Evolutionary conservation across 2,797 vertebrate species (phyloP).

Genomic region (Pteropus rufus): DNA sequence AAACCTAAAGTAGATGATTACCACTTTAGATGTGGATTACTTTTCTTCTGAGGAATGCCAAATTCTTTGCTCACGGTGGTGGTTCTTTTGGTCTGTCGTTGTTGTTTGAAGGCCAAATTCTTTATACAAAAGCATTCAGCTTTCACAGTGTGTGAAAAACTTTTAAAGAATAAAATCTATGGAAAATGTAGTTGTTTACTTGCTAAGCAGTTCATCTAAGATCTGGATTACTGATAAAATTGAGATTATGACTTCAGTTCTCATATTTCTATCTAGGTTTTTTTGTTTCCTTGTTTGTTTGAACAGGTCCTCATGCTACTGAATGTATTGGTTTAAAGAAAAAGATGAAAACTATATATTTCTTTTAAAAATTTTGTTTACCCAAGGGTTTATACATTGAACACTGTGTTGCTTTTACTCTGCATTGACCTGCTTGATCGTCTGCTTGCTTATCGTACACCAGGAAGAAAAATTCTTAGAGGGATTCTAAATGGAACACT

Average conservation of each 20-base stretch:
- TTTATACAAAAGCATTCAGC: not conserved
- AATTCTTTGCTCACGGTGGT: not conserved
- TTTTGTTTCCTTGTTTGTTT: not conserved
- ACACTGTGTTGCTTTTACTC: not conserved
- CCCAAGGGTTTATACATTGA: not conserved
- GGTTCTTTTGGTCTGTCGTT: not conserved
- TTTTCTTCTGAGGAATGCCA: not conserved
- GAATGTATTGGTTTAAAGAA: not conserved
- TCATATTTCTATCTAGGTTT: not conserved
- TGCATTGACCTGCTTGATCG: not conserved
- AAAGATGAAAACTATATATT: not conserved
- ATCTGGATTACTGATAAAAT: not conserved
- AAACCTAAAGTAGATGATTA: not conserved
- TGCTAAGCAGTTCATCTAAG: not conserved
- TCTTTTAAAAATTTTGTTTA: not conserved
- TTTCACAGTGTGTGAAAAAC: not conserved
- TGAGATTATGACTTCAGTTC: not conserved
- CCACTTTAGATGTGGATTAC: not conserved
- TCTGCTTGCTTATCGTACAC: not conserved
- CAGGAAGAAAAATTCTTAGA: not conserved
- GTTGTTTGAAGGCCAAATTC: not conserved
- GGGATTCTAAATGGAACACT: not conserved
- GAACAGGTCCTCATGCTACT: not conserved
- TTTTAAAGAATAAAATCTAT: not conserved
- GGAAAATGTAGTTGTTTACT: not conserved